Evolutionary conservation across 2,797 vertebrate species (phyloP), one percentile per base, ranked within the genome.

Genomic region (Mycteria americana): DNA sequence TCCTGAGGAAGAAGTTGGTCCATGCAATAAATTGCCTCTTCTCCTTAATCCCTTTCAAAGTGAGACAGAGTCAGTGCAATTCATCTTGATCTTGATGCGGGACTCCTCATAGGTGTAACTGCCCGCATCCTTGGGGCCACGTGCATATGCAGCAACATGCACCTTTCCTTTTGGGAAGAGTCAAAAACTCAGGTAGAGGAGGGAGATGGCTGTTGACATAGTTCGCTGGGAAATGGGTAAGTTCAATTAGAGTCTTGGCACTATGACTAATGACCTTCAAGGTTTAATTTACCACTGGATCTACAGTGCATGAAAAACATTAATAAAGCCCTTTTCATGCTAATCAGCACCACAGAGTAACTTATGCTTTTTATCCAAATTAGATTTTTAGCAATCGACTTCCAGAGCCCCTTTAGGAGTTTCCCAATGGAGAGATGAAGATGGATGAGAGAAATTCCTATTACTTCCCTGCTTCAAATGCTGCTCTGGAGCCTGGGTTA

Each of bases 61-160:
- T 0, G 0, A 83, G 31, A 48, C 12, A 25, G 8, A n/a, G n/a
- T 50, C 18, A 45, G 18, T 18, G 17, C 43, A 45, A 51, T 63
- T 50, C 27, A n/a, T 63, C 37, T 18, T n/a, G 9, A 39, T 39
- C 37, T 39, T 10, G 37, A 39, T 39, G 33, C 1, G 2, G 37
- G 65, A 54, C 14, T 35, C 37, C 41, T 31, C 33, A 6, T 2
- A 17, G 50, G 6, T 18, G 5, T 39, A 46, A 41, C 33, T 11
- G 7, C 43, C 19, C 3, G 0, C 19, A 14, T 19, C 23, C 30
- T 8, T 13, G 37, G 41, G 30, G 23, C n/a, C n/a, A 41, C 2
- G 1, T 14, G 7, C 31, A 7, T 14, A 60, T 2, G 0, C 33
- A 28, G 46, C 35, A 57, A 60, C 30, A 7, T 2, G 6, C 43